These are phyloP conservation scores for Phalloptychus januarius DNA, from an alignment of 2,797 vertebrate genomes.

Conservation along the genomic window DNA sequence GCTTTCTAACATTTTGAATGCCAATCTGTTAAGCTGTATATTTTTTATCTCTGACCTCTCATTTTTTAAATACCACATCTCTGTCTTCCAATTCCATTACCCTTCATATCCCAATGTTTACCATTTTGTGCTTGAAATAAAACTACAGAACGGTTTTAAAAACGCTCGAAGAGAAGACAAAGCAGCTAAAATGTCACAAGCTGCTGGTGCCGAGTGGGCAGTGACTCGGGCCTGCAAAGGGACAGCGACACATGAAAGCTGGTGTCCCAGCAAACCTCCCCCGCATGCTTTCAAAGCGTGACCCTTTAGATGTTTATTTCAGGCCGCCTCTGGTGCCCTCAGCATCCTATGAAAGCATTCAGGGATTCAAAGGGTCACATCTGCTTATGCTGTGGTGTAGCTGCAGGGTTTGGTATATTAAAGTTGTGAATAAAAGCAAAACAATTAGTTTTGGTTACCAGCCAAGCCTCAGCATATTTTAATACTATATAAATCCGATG, in stretches of 20 bases:
- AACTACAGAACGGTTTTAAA: constrained; percentile 24
- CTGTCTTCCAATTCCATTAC: constrained; percentile 10
- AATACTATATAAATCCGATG: background rate
- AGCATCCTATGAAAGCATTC: constrained; percentile 24
- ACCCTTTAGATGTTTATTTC: constrained; percentile 67
- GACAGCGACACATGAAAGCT: constrained; percentile 55
- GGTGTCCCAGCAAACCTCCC: constrained; percentile 11
- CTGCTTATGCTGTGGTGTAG: constrained; percentile 2
- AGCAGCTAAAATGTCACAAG: constrained; percentile 66
- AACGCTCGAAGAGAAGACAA: constrained; percentile 44
- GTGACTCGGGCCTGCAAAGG: constrained; percentile 20
- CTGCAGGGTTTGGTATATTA: background rate
- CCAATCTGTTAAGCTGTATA: constrained; percentile 5
- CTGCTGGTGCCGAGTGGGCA: constrained; percentile 12
- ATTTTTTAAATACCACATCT: constrained; percentile 31
- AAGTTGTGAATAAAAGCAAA: background rate
- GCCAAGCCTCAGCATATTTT: background rate
- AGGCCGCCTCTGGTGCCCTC: constrained; percentile 40
- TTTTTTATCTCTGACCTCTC: constrained; percentile 39
- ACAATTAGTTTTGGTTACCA: background rate
- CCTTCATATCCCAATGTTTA: constrained; percentile 29
- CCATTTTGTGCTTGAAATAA: constrained; percentile 25
- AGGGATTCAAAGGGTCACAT: constrained; percentile 18
- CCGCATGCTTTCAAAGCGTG: constrained; percentile 53
- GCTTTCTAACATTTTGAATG: constrained; percentile 9